Evolutionary conservation across 2,888 invertebrate species (phyloP).

Genomic region (Bellardia bayeri): DNA sequence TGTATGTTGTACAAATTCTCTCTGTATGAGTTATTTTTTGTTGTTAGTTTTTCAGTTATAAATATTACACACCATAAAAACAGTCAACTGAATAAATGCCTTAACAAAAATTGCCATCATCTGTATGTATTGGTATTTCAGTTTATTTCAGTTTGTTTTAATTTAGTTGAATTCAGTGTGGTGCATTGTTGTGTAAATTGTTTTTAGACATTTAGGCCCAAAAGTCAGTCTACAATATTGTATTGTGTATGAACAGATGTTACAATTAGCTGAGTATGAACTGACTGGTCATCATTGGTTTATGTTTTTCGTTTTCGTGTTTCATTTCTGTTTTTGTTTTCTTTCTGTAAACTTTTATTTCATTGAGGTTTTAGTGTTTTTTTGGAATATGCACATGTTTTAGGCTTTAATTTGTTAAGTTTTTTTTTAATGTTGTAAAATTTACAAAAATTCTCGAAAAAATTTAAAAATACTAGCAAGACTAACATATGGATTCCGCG

Average conservation of each 20-base stretch:
- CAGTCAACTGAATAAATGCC: constrained; percentile 58
- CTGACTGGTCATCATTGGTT: constrained; percentile 60
- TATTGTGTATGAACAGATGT: constrained; percentile 65
- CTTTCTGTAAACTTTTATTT: constrained; percentile 30
- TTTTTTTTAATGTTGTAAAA: too few relatives aligned
- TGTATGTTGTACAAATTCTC: not conserved
- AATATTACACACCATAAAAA: constrained; percentile 62
- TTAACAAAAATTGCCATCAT: constrained; percentile 38
- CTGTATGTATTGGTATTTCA: constrained; percentile 44
- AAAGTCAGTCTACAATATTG: constrained; percentile 63
- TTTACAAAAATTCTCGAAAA: too few relatives aligned
- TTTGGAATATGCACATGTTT: constrained; percentile 17
- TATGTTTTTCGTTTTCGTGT: constrained; percentile 24
- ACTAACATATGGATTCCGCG: too few relatives aligned
- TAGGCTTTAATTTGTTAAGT: not conserved
- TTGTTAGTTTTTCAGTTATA: constrained; percentile 38
- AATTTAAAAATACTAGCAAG: too few relatives aligned
- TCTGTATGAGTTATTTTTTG: constrained; percentile 16
- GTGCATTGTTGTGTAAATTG: constrained; percentile 47
- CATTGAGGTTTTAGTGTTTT: constrained; percentile 46
- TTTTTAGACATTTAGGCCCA: constrained; percentile 58
- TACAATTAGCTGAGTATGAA: constrained; percentile 44
- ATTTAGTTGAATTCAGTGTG: constrained; percentile 9
- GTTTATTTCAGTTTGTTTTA: constrained; percentile 1
- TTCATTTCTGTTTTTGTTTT: not conserved